These are phyloP conservation scores for Agriopis leucophaearia DNA, from an alignment of 2,888 invertebrate genomes.

Conservation along the genomic window DNA sequence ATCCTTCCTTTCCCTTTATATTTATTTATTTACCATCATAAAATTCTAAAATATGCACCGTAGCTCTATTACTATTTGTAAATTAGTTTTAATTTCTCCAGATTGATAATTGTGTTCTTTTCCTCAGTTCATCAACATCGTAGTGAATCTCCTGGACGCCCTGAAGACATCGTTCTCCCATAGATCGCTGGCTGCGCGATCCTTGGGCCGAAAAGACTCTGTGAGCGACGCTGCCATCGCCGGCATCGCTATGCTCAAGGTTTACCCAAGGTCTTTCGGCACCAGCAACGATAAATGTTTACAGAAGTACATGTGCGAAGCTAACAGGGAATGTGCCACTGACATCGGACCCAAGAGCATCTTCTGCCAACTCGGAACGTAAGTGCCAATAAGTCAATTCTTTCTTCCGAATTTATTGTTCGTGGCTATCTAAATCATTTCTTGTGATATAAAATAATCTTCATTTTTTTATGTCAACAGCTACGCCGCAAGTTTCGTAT, in stretches of 20 bases:
- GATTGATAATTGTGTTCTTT: slow-evolving; percentile 12
- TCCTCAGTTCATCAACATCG: slow-evolving; percentile 95
- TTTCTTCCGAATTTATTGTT: background rate
- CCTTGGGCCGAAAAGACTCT: slow-evolving; percentile 94
- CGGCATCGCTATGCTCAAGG: slow-evolving; percentile 95
- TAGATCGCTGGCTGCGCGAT: slow-evolving; percentile 93
- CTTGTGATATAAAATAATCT: background rate
- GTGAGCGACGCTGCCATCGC: slow-evolving; percentile 96
- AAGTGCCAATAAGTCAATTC: slow-evolving; percentile 74
- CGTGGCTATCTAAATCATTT: background rate
- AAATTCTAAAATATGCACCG: slow-evolving; percentile 19
- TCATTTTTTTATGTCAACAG: slow-evolving; percentile 74
- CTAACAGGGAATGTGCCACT: slow-evolving; percentile 94
- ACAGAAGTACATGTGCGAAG: slow-evolving; percentile 95
- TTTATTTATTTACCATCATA: slow-evolving; percentile 41
- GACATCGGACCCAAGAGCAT: slow-evolving; percentile 94
- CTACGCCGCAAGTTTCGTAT: slow-evolving; percentile 94
- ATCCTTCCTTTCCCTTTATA: slow-evolving; percentile 74
- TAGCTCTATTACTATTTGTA: background rate
- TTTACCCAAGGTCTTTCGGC: slow-evolving; percentile 93
- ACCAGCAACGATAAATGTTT: slow-evolving; percentile 93
- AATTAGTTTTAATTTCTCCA: background rate
- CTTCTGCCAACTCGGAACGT: slow-evolving; percentile 97
- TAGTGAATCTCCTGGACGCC: slow-evolving; percentile 95
- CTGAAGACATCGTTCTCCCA: slow-evolving; percentile 97